A percentile compares a stretch with the other conserved stretches of the same genome.
phyloP scores from a whole-genome alignment of 2,113 vertebrate genomes.

The Entosphenus tridentatus region DNA sequence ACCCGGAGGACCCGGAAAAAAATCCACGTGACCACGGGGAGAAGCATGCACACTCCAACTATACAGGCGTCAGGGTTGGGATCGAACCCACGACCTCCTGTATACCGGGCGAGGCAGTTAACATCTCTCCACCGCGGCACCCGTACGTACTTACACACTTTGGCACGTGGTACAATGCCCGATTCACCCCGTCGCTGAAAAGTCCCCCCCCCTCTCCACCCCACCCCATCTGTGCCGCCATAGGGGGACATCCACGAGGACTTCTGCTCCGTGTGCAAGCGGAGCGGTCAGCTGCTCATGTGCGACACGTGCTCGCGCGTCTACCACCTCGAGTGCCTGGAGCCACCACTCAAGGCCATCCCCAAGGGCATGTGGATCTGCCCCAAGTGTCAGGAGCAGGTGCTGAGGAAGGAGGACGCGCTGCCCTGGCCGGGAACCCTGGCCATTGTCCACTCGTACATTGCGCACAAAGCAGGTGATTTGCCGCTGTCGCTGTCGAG shows the following conservation, averaged over 20 bases:
- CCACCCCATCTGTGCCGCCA: not conserved
- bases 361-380: conserved; percentile 69
- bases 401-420: conserved; percentile 82
- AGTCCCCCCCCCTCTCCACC: no score
- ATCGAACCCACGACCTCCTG: no score
- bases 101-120: no score
- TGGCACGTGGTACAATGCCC: no score
- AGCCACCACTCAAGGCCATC: conserved; percentile 44
- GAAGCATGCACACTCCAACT: no score
- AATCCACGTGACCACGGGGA: no score
- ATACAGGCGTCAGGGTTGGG: no score
- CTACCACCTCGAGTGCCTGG: conserved; percentile 69
- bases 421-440: conserved; percentile 82
- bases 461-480: conserved; percentile 79
- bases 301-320: conserved; percentile 58
- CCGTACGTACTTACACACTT: no score
- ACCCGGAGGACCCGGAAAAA: no score
- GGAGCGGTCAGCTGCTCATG: conserved; percentile 44
- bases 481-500: no score
- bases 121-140: no score
- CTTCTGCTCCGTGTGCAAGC: conserved; percentile 47
- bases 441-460: conserved; percentile 84
- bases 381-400: conserved; percentile 95
- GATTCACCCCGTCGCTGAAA: no score
- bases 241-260: conserved; percentile 31